Base-by-base conservation (phyloP, 2,797 vertebrate species). In the Chrosomus eos region DNA sequence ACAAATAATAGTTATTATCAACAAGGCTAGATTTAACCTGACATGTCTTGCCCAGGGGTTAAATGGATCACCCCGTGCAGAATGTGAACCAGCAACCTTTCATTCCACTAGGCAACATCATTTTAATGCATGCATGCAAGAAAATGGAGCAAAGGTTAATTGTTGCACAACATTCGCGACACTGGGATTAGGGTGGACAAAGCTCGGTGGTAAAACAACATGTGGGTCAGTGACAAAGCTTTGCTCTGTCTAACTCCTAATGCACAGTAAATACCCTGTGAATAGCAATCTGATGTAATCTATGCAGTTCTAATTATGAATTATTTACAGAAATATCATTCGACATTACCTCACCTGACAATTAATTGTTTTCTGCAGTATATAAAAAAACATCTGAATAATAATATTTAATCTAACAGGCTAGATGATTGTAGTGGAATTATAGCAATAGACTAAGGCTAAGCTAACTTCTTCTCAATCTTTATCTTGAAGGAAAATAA, bases 121-220 rank as follows among this genome's bases (percentile, higher is more conserved):
- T 67, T 40, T 66, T 5, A 67, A 40, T 55, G 43, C 55, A 64
- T 33, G 53, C 26, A 21, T n/a, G 33, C 31, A 28, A 51, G n/a
- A 36, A 87, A 87, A 80, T 83, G 64, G 77, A 90, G 90, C 91
- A 92, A 86, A 85, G 89, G 64, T 77, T 36, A 48, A 40, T 19
- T 89, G 86, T 89, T 77, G 80, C 73, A 72, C 62, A 83, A 68
- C 80, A 68, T 74, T 75, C 73, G 33, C 85, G 68, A 23, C 43
- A 60, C 21, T 77, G 71, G 13, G 71, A 90, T 67, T 87, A 73
- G 73, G 53, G 53, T 75, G 28, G 23, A 68, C 36, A 88, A 68
- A 68, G 87, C 78, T 82, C 48, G 70, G 71, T 73, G 64, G 73
- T 71, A 67, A n/a, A n/a, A 78, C 67, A 81, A 71, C 81, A 80